Percentiles rank a stretch among this genome's conserved stretches.
These are phyloP conservation scores for Prinia subflava DNA, from an alignment of 2,113 vertebrate genomes.

Conservation along the genomic window DNA sequence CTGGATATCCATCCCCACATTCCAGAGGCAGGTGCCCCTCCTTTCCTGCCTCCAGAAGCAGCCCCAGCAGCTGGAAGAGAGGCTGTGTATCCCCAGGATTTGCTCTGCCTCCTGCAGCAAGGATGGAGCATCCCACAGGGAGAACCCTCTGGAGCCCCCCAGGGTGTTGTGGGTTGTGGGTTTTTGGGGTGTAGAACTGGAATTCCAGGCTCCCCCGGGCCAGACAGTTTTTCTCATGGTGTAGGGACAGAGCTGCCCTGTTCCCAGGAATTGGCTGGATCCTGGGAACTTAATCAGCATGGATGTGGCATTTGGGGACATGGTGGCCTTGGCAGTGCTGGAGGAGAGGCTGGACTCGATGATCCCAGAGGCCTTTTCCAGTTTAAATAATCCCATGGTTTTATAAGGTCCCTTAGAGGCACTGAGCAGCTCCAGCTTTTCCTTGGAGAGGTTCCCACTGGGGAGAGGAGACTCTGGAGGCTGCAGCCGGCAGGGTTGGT, in stretches of 20 bases:
- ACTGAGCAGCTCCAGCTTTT: neutral
- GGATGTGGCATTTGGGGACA: neutral
- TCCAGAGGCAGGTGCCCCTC: neutral
- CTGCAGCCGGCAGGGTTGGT: neutral
- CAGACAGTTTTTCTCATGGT: neutral
- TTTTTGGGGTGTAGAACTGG: neutral
- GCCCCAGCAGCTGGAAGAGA: neutral
- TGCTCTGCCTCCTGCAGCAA: neutral
- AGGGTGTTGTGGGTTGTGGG: neutral
- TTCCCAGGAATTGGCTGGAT: neutral
- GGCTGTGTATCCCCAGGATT: accelerated
- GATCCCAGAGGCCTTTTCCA: neutral
- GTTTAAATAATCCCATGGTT: neutral
- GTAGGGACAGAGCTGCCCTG: neutral
- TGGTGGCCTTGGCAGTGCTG: neutral
- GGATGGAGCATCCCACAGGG: neutral
- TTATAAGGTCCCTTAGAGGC: neutral
- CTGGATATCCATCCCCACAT: neutral
- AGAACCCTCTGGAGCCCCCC: neutral
- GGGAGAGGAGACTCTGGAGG: accelerated
- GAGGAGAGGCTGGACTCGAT: neutral
- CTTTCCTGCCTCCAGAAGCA: neutral
- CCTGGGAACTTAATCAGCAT: neutral
- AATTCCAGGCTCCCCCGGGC: neutral
- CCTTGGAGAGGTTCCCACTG: neutral